Evolutionary conservation across 2,888 invertebrate genomes (phyloP), one percentile per base, ranked within the genome.

Genomic region (Pimpla rufipes): DNA sequence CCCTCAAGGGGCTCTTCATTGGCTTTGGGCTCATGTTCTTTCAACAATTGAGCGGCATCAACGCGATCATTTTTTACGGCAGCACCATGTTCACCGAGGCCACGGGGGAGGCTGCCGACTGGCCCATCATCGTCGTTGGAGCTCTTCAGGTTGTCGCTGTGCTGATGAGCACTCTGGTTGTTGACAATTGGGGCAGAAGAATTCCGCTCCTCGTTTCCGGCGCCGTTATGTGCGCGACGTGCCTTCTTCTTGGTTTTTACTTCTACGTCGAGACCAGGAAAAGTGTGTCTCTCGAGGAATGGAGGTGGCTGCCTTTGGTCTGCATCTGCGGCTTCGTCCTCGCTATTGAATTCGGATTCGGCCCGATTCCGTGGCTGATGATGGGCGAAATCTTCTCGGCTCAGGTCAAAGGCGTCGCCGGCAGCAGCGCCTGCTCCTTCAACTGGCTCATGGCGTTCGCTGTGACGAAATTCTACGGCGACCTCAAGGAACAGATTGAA

Each of bases 301-400:
- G 97, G 7, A 95, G 95, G 0, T 97, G 97, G 96, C 91, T 98
- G 78, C 98, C 98, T 0, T 93, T 98, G 5, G 88, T 95, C 1
- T 95, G 96, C 35, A 93, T 98, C 21, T 96, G 97, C 59, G 85
- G 97, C 1, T 98, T 97, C 93, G 96, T 98, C 21, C 93, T 97
- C 21, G 95, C 97, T 57, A 98, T 98, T 93, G 97, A 97, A 0
- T 90, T 98, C 47, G 98, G 98, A 66, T 96, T 96, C 88, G 98
- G 98, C 0, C 98, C 98, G 0, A 97, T 98, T 62, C 98, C 98
- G 0, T 97, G 97, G 97, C 95, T 98, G 94, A 96, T 97, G 94
- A 94, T 96, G 92, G 95, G 97, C 2, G 98, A 98, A 92, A 94
- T 98, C 11, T 97, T 98, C 92, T 95, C 97, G 66, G 94, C 96